Base-by-base conservation (phyloP, 2,797 vertebrate species). In the Liasis olivaceus region DNA sequence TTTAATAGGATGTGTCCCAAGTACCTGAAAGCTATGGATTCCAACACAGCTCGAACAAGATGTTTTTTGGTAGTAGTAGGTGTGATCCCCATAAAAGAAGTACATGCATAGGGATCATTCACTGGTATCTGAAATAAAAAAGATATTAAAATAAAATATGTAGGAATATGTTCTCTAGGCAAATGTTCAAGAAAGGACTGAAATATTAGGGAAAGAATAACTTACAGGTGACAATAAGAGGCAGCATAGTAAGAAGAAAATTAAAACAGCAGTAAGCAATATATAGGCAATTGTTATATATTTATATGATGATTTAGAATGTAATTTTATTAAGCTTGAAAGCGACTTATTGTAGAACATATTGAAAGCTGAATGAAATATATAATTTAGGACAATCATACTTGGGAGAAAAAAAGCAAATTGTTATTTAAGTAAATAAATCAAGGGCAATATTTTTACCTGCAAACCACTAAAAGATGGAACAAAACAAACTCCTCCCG, bases 11-110 rank as follows among this genome's bases (percentile, higher is more conserved):
- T 51, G 9, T 6, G 26, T 15, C 59, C 59, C 24, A 12, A 64
- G 36, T 96, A 99, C 99, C 99, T 99, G 97, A 99, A 99, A 59
- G 98, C 98, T 9, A 99, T 58, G 0, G 99, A 99, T 96, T 99
- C 99, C 96, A 99, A 93, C 92, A 99, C 99, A 89, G 99, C 98
- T 87, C 99, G 98, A 28, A 99, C 98, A 14, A 99, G 98, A 93
- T 99, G 99, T 89, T 95, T 97, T 97, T 98, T 99, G 72, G 96
- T 99, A 87, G 98, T 99, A 4, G 99, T 98, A 84, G 98, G 98
- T 97, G 99, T 99, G 93, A 99, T 98, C 90, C 99, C 99, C 98
- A 98, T 98, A 92, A 99, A 98, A 77, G 99, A 99, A 85, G 99
- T 98, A 90, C 98, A 99, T 0, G 98, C 98, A 97, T 96, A 98